Percentiles rank a stretch among this genome's conserved stretches.
Conservation (phyloP, 2,113 vertebrate genomes). For the Phalacrocorax carbo region DNA sequence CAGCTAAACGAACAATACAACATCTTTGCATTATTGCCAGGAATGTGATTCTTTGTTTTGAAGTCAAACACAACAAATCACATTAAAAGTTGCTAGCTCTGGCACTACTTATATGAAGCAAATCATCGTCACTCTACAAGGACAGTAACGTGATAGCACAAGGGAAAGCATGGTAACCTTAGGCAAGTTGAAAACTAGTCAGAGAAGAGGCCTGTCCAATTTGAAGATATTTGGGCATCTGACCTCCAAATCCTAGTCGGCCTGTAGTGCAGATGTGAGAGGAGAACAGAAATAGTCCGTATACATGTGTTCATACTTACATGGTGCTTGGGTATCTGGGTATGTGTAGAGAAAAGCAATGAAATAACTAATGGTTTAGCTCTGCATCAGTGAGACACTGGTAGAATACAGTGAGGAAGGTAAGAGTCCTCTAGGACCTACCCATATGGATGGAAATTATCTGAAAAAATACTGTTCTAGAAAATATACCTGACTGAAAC, state of each 20-base stretch:
- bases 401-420: not conserved
- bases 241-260: not conserved
- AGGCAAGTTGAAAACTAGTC: not conserved
- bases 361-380: not conserved
- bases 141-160: not conserved
- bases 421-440: not conserved
- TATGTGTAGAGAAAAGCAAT: not conserved
- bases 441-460: not conserved
- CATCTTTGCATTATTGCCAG: not conserved
- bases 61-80: not conserved
- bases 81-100: not conserved
- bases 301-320: not conserved
- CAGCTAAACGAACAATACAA: not conserved
- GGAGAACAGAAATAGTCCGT: not conserved
- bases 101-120: not conserved
- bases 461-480: not conserved
- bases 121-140: not conserved
- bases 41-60: not conserved
- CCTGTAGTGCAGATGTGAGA: not conserved
- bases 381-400: not conserved
- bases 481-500: not conserved
- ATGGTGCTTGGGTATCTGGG: not conserved
- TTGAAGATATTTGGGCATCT: not conserved
- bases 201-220: not conserved
- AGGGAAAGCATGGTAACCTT: not conserved